phyloP scores from a whole-genome alignment of 2,797 vertebrate genomes.

The Dromococcyx pavoninus region DNA sequence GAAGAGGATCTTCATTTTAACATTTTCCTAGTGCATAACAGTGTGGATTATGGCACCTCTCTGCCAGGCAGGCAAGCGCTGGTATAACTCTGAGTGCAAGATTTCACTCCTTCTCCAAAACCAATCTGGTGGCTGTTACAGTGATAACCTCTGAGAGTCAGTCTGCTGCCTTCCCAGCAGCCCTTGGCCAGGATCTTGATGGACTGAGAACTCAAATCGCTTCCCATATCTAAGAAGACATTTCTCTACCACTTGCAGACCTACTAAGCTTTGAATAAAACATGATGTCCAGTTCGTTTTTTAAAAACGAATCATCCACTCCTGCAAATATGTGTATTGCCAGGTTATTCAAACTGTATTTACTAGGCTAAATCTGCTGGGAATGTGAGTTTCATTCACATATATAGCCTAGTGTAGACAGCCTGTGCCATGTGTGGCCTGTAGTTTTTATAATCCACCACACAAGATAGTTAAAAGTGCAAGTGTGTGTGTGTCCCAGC shows the following conservation, averaged over 20 bases:
- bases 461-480: background rate
- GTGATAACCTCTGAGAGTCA: background rate
- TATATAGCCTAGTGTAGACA: background rate
- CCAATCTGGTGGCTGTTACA: background rate
- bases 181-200: accelerated
- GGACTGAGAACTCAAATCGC: background rate
- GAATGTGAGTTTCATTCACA: background rate
- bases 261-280: background rate
- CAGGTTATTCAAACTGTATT: background rate
- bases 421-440: background rate
- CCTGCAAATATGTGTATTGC: background rate
- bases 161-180: background rate
- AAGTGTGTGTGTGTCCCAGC: background rate
- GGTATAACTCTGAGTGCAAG: background rate
- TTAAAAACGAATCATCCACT: background rate
- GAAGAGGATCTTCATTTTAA: background rate
- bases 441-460: background rate
- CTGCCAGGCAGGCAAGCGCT: background rate
- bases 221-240: background rate
- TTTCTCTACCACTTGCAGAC: background rate
- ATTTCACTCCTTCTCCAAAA: background rate
- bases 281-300: background rate
- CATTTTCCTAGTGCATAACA: background rate
- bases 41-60: background rate
- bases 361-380: background rate